Conservation (phyloP, 1,140 invertebrate genomes). For the Gryon sp. region DNA sequence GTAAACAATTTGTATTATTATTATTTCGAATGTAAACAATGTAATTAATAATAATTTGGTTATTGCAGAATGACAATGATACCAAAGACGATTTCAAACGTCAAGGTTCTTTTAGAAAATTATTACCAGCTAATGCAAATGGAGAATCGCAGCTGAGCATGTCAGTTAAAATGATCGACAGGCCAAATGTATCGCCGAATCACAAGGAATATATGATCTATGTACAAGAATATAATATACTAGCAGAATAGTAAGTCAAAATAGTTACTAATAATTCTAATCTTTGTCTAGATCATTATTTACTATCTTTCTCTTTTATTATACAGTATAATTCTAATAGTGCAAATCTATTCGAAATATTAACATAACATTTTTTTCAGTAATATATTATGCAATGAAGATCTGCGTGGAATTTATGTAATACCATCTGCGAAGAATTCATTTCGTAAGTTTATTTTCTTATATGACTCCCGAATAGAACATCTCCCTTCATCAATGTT, state of each 20-base stretch:
- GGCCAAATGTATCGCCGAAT: conserved; percentile 77
- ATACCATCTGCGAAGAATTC: conserved; percentile 92
- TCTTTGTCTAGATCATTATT: too few species aligned
- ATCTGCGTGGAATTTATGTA: conserved; percentile 92
- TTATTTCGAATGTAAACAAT: too few species aligned
- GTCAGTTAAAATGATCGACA: conserved; percentile 81
- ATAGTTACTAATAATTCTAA: too few species aligned
- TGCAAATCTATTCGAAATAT: conserved; percentile 1
- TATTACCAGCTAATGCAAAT: conserved; percentile 78
- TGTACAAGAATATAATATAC: conserved; percentile 87
- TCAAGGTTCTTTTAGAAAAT: conserved; percentile 79
- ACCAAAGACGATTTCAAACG: conserved; percentile 74
- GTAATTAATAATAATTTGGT: conserved; percentile 1
- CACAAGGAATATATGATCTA: conserved; percentile 80
- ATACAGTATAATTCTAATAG: too few species aligned
- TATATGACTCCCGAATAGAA: too few species aligned
- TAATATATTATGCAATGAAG: conserved; percentile 91
- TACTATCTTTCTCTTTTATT: too few species aligned
- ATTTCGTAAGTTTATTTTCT: conserved; percentile 82
- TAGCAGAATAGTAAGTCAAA: conserved; percentile 90
- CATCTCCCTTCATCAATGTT: too few species aligned
- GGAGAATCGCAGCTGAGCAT: conserved; percentile 80
- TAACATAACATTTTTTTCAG: conserved; percentile 81
- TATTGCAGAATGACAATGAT: conserved; percentile 68
- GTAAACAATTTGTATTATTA: not conserved